Evolutionary conservation across 2,888 invertebrate genomes (phyloP).

Genomic region (Archaeoteleia sp.): DNA sequence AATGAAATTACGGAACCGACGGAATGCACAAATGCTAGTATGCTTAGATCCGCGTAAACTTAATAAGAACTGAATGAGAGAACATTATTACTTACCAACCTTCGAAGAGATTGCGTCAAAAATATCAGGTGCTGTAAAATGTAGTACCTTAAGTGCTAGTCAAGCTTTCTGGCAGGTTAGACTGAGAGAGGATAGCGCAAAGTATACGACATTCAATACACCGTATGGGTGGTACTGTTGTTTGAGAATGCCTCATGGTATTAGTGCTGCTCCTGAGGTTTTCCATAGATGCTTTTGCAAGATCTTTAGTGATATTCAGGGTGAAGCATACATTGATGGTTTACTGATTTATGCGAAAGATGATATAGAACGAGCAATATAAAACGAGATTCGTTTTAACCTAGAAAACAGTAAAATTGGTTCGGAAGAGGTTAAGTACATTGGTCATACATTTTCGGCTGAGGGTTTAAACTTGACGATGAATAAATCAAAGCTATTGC

Average conservation of each 20-base stretch:
- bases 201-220: constrained; percentile 58
- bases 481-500: no score
- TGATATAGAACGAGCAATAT: constrained; percentile 55
- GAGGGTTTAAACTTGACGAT: no score
- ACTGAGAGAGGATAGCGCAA: constrained; percentile 51
- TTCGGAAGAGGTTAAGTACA: no score
- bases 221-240: constrained; percentile 62
- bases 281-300: constrained; percentile 4
- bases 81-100: constrained; percentile 57
- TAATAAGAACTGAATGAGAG: no score
- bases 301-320: constrained; percentile 7
- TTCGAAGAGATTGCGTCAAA: constrained; percentile 60
- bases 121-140: constrained; percentile 53
- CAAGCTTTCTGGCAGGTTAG: constrained; percentile 58
- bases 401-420: no score
- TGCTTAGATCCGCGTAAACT: no score
- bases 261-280: constrained; percentile 49
- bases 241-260: constrained; percentile 60
- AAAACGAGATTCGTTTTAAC: no score
- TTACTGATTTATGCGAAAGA: constrained; percentile 55
- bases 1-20: no score
- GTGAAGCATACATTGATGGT: constrained; percentile 58
- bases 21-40: no score
- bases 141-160: constrained; percentile 57
- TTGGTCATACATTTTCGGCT: no score